Evolutionary conservation across 2,113 vertebrate species (phyloP), one percentile per base, ranked within the genome.

Genomic region (Thermophis baileyi): DNA sequence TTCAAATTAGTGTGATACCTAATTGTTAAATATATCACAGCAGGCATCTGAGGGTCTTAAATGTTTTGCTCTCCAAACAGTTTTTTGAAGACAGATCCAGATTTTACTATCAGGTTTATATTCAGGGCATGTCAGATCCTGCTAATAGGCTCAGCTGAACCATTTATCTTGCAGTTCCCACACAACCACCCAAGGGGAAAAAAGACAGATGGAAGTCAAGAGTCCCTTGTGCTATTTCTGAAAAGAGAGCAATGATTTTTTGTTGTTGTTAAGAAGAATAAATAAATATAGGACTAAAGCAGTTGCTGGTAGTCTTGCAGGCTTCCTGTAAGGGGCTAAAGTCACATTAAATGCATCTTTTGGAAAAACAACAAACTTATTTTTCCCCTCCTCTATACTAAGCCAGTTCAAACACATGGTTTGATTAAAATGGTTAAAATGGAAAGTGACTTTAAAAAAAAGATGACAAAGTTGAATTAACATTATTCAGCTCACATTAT

Each of bases 1-100:
- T 95, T 95, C 89, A 50, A 69, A 14, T 92, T 92, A 46, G 46
- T 10, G 90, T 1, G 92, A 47, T n/a, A 1, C n/a, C 94, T 91
- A 95, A 95, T 90, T 7, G 51, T 89, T 92, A 95, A 94, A 92
- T 95, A 27, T 93, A 63, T 35, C 60, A 14, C 22, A 53, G 24
- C 95, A 93, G 92, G 74, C 92, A 86, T 27, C 53, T 40, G 92
- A 90, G 53, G 53, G 57, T 93, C 60, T 86, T 44, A 47, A 93
- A 51, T 50, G 46, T 85, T 89, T 93, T 53, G 51, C 63, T 50
- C 88, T 85, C 47, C 92, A 85, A 89, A 85, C 69, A 35, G 44
- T 86, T 86, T 93, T 89, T 53, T 46, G 49, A 11, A 25, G 74
- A 54, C 90, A 90, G 95, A 91, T 95, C 91, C 55, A 88, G 91